Evolutionary conservation across 2,113 vertebrate genomes (phyloP).

Genomic region (Chamaetylas fuelleborni): DNA sequence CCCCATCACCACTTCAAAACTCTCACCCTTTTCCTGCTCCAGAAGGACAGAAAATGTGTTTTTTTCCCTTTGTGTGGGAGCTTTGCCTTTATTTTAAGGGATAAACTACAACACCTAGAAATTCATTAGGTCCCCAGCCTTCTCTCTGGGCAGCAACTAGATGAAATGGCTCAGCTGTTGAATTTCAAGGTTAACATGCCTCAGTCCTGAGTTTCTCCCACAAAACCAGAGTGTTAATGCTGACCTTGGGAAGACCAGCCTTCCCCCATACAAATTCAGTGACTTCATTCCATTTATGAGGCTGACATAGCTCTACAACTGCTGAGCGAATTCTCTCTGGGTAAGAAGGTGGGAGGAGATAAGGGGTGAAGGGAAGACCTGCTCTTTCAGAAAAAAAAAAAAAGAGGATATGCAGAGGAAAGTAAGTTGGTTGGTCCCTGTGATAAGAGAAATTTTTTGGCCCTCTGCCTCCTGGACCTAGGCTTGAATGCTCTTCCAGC

Average conservation of each 20-base stretch:
- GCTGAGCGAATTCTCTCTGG: not conserved
- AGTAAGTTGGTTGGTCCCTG: not conserved
- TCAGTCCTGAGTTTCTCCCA: not conserved
- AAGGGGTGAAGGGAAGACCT: not conserved
- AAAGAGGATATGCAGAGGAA: not conserved
- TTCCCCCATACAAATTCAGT: rapidly evolving
- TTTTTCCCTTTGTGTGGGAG: not conserved
- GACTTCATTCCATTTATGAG: not conserved
- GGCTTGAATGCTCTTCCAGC: slow-evolving; percentile 23
- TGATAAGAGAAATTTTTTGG: not conserved
- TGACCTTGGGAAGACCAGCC: not conserved
- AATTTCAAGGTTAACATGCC: not conserved
- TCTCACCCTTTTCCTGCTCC: not conserved
- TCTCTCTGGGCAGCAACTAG: not conserved
- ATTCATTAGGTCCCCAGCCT: not conserved
- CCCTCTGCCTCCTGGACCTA: not conserved
- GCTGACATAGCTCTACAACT: not conserved
- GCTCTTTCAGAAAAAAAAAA: not conserved
- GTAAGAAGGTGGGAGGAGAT: not conserved
- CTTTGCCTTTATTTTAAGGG: not conserved
- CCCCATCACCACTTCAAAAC: not conserved
- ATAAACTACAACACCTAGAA: not conserved
- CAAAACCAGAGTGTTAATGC: not conserved
- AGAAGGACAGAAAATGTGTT: not conserved
- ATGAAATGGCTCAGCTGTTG: not conserved